These are phyloP conservation scores for Acipenser oxyrinchus DNA, from an alignment of 2,797 vertebrate genomes.

Conservation along the genomic window DNA sequence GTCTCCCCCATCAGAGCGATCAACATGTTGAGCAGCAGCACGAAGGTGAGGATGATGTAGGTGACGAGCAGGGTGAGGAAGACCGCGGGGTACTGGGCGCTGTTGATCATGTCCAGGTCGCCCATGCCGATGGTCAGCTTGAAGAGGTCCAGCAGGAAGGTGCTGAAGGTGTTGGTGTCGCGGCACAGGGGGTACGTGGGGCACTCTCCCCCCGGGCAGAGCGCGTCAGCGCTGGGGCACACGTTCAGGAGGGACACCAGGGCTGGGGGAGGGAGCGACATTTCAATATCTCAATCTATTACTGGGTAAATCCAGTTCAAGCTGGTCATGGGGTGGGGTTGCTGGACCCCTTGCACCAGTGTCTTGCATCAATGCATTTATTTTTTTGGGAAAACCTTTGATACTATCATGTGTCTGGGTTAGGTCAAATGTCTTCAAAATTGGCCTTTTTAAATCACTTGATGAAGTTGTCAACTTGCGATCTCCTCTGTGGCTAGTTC, in stretches of 20 bases:
- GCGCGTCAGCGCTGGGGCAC: conserved; percentile 58
- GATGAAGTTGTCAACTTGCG: too few relatives aligned
- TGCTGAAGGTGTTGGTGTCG: conserved; percentile 81
- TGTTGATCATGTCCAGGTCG: conserved; percentile 84
- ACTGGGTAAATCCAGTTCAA: too few relatives aligned
- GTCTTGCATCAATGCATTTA: too few relatives aligned
- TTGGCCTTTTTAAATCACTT: too few relatives aligned
- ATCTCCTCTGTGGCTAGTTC: too few relatives aligned
- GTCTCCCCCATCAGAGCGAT: conserved; percentile 98
- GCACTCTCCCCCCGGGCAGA: conserved; percentile 48
- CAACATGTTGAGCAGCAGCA: conserved; percentile 96
- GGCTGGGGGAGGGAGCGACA: conserved; percentile 47
- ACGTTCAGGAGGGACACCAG: conserved; percentile 83
- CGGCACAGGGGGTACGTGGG: conserved; percentile 78
- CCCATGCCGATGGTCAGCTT: conserved; percentile 96
- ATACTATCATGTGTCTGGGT: too few relatives aligned
- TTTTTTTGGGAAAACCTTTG: too few relatives aligned
- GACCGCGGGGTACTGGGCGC: conserved; percentile 78
- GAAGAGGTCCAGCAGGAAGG: conserved; percentile 89
- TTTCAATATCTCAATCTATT: too few relatives aligned
- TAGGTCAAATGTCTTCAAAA: too few relatives aligned
- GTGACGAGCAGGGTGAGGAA: conserved; percentile 87
- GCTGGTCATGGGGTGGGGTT: too few relatives aligned
- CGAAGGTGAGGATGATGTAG: conserved; percentile 97
- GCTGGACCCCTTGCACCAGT: too few relatives aligned